Percentiles rank a stretch among this genome's conserved stretches.
Conservation (phyloP, 2,797 vertebrate genomes). For the Lagorchestes hirsutus region DNA sequence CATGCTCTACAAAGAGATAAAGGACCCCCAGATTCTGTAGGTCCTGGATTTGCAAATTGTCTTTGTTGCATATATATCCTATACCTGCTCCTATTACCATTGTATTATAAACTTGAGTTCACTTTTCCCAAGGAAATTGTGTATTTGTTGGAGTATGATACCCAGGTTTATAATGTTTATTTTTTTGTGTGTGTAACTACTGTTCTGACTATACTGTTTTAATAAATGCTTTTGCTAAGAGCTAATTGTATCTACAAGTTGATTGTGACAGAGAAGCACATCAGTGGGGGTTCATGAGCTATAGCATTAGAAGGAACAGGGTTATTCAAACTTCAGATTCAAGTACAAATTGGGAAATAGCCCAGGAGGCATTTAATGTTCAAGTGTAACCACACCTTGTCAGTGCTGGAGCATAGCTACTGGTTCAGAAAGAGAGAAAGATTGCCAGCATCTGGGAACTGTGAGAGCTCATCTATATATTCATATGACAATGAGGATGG, state of each 20-base stretch:
- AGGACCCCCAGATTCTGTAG: background rate
- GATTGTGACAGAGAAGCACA: background rate
- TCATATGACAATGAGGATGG: background rate
- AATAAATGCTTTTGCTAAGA: background rate
- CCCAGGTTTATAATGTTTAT: background rate
- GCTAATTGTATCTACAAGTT: background rate
- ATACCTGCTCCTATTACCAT: background rate
- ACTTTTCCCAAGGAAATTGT: background rate
- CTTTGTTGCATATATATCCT: too few relatives aligned
- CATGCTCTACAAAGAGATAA: background rate
- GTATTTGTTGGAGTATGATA: background rate
- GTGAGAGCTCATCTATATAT: background rate
- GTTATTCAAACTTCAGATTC: background rate
- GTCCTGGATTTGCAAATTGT: background rate
- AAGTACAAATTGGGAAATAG: background rate
- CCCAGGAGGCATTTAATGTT: background rate
- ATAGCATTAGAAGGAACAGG: background rate
- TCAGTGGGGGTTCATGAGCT: background rate
- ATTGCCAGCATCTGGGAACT: background rate
- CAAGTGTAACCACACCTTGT: background rate
- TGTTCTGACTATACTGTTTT: background rate
- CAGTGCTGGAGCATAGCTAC: background rate
- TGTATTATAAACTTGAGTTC: background rate
- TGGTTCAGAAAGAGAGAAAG: background rate
- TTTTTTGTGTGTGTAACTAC: too few relatives aligned